A percentile compares a stretch with the other conserved stretches of the same genome.
Evolutionary conservation across 2,888 invertebrate genomes (phyloP).

Genomic region (Incurvaria masculella): DNA sequence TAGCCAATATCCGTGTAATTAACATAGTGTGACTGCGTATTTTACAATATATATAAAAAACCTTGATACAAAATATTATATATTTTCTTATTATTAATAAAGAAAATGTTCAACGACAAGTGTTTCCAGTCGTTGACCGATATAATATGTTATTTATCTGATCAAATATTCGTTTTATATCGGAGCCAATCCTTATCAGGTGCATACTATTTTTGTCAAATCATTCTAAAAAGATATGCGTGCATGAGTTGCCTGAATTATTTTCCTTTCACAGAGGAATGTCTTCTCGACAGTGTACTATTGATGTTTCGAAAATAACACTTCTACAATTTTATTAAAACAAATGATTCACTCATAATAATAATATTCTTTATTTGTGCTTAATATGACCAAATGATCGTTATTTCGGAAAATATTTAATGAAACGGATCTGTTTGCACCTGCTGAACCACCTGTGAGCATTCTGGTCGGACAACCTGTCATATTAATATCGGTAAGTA

Average conservation of each 20-base stretch:
- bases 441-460: too few species aligned
- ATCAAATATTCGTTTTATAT: not conserved
- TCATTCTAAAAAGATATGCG: not conserved
- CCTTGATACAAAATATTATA: not conserved
- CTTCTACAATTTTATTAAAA: not conserved
- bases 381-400: too few species aligned
- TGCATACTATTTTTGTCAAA: not conserved
- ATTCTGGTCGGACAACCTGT: too few species aligned
- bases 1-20: too few species aligned
- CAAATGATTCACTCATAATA: constrained; percentile 2
- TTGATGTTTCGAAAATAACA: constrained; percentile 1
- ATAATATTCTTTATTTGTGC: not conserved
- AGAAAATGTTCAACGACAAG: not conserved
- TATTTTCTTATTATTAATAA: not conserved
- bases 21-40: constrained; percentile 23
- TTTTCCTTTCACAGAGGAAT: constrained; percentile 2
- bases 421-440: not conserved
- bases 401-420: constrained; percentile 2
- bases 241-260: constrained; percentile 1
- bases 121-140: not conserved
- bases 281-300: constrained; percentile 4
- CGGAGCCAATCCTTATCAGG: not conserved
- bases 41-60: constrained; percentile 16
- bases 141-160: not conserved
- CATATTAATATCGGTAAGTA: too few species aligned